Evolutionary conservation across 1,140 invertebrate genomes (phyloP).

Genomic region (Drosophila setifemur): DNA sequence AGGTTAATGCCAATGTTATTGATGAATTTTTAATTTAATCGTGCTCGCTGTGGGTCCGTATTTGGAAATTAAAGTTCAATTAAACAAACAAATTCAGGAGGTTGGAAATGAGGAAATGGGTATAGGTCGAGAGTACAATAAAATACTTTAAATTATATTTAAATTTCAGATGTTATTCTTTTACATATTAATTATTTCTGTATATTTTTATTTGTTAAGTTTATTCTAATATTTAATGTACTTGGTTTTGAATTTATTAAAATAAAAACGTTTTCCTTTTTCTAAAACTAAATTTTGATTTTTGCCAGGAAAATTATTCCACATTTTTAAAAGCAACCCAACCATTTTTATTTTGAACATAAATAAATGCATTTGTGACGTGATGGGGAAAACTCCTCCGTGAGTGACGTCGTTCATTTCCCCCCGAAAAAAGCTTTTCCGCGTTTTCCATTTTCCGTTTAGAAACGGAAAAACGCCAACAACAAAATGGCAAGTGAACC

Average conservation of each 20-base stretch:
- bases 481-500: conserved; percentile 66
- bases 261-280: too few species aligned
- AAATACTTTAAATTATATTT: too few species aligned
- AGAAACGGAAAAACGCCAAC: conserved; percentile 52
- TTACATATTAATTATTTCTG: too few species aligned
- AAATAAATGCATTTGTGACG: conserved; percentile 6
- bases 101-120: too few species aligned
- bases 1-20: conserved; percentile 10
- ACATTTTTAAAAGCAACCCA: too few species aligned
- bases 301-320: too few species aligned
- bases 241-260: too few species aligned
- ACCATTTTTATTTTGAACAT: not conserved
- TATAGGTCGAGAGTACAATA: too few species aligned
- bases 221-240: too few species aligned
- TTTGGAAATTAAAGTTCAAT: conserved; percentile 8
- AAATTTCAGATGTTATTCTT: too few species aligned
- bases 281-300: too few species aligned
- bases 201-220: too few species aligned
- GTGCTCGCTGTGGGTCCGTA: not conserved
- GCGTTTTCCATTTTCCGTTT: conserved; percentile 1
- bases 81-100: not conserved
- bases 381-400: conserved; percentile 4
- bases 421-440: conserved; percentile 26
- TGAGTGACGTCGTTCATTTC: conserved; percentile 4
- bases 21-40: conserved; percentile 16